A percentile compares a stretch with the other conserved stretches of the same genome.
Conservation (phyloP, 2,113 vertebrate species). For the Tautogolabrus adspersus region DNA sequence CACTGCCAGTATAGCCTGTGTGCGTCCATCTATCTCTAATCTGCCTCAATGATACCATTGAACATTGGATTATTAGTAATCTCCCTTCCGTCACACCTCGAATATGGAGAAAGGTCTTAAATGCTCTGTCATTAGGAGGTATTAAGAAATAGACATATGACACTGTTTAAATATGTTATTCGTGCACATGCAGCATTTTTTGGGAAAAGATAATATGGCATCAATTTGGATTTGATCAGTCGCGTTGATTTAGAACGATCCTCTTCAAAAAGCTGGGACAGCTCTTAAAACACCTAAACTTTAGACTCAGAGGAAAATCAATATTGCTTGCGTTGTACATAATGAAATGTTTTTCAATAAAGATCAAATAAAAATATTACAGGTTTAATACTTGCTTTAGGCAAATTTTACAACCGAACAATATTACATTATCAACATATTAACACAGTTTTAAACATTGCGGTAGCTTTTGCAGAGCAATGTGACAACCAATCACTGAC, state of each 20-base stretch:
- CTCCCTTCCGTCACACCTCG: slow-evolving; percentile 47
- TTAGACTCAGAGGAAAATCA: no score
- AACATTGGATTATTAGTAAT: slow-evolving; percentile 78
- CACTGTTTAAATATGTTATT: not conserved
- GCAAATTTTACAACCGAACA: no score
- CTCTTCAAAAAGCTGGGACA: not conserved
- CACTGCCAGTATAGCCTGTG: slow-evolving; percentile 46
- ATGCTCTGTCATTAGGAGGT: not conserved
- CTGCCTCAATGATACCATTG: slow-evolving; percentile 59
- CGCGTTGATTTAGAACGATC: not conserved
- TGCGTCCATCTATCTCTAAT: slow-evolving; percentile 65
- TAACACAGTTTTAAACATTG: no score
- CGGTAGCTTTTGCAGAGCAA: no score
- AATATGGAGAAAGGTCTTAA: slow-evolving; percentile 25
- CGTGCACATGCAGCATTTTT: not conserved
- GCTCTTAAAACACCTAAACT: no score
- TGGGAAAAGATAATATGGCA: not conserved
- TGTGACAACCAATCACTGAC: no score
- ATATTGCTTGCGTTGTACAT: no score
- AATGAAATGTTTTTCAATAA: no score
- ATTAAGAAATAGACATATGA: not conserved
- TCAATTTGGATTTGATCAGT: not conserved
- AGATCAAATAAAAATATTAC: no score
- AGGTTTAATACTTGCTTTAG: no score
- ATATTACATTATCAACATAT: no score